phyloP scores from a whole-genome alignment of 2,888 invertebrate species.

The Megamerina dolium region DNA sequence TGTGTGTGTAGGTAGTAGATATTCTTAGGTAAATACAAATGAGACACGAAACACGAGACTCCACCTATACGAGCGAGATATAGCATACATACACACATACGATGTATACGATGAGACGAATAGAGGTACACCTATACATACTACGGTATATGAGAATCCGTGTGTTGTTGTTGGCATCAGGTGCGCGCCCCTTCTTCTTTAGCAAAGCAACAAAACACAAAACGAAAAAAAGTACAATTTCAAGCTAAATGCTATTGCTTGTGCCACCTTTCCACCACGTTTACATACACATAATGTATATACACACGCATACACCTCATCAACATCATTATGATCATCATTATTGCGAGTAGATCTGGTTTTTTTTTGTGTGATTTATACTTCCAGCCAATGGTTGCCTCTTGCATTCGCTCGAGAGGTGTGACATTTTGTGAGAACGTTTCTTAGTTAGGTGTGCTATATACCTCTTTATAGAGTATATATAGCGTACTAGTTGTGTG shows the following conservation, averaged over 20 bases:
- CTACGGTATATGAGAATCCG: too few species aligned
- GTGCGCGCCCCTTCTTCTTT: slow-evolving; percentile 13
- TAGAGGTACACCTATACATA: too few species aligned
- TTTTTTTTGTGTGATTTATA: slow-evolving; percentile 50
- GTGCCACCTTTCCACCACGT: background rate
- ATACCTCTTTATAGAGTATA: too few species aligned
- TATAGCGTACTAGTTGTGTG: too few species aligned
- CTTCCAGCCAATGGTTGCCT: slow-evolving; percentile 50
- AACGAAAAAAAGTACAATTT: too few species aligned
- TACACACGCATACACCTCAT: slow-evolving; percentile 6
- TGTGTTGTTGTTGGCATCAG: too few species aligned
- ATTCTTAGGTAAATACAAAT: slow-evolving; percentile 34
- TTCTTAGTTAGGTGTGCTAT: slow-evolving; percentile 12
- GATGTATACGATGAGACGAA: too few species aligned
- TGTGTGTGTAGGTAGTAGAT: slow-evolving; percentile 4
- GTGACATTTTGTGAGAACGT: slow-evolving; percentile 38
- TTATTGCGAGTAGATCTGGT: too few species aligned
- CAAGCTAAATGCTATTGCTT: background rate
- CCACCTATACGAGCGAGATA: slow-evolving; percentile 33
- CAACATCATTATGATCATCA: slow-evolving; percentile 11
- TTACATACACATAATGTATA: slow-evolving; percentile 2
- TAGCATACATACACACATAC: background rate
- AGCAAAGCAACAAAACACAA: too few species aligned
- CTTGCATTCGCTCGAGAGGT: slow-evolving; percentile 40
- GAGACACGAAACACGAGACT: slow-evolving; percentile 39